Conservation (phyloP, 2,113 vertebrate genomes). For the Chrysemys picta region DNA sequence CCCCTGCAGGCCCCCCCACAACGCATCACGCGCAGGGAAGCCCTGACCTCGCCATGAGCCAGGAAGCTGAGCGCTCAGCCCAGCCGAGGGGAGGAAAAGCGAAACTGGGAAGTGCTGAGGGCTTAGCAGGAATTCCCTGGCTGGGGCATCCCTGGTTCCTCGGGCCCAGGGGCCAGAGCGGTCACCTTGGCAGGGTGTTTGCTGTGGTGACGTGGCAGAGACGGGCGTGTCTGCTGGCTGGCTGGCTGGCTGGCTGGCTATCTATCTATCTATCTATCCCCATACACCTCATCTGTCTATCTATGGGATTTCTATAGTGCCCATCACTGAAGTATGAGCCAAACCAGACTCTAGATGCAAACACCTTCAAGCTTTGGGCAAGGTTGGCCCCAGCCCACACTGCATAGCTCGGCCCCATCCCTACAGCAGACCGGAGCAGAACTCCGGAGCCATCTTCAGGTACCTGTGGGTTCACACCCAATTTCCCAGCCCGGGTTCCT, state of each 20-base stretch:
- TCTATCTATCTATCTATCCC: no score
- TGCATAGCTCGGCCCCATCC: neutral
- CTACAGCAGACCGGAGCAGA: neutral
- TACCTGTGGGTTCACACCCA: no score
- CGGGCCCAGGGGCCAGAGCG: neutral
- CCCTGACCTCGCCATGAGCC: slow-evolving; percentile 64
- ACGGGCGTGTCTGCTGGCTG: neutral
- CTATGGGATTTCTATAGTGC: neutral
- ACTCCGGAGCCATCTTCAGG: neutral
- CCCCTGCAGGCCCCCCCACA: slow-evolving; percentile 3
- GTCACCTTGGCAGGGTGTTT: neutral
- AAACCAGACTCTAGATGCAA: neutral
- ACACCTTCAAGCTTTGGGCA: neutral
- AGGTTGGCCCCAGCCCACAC: neutral
- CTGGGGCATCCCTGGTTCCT: neutral
- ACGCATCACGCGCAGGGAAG: slow-evolving; percentile 50
- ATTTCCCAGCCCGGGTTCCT: no score
- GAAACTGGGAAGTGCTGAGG: neutral
- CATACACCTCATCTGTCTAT: no score
- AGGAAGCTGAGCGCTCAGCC: neutral
- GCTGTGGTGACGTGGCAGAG: neutral
- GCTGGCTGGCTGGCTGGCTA: no score
- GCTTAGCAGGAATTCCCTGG: neutral
- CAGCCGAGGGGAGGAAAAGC: neutral
- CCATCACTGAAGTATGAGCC: neutral